Base-by-base conservation (phyloP, 2,888 invertebrate genomes). In the Nemurella pictetii region DNA sequence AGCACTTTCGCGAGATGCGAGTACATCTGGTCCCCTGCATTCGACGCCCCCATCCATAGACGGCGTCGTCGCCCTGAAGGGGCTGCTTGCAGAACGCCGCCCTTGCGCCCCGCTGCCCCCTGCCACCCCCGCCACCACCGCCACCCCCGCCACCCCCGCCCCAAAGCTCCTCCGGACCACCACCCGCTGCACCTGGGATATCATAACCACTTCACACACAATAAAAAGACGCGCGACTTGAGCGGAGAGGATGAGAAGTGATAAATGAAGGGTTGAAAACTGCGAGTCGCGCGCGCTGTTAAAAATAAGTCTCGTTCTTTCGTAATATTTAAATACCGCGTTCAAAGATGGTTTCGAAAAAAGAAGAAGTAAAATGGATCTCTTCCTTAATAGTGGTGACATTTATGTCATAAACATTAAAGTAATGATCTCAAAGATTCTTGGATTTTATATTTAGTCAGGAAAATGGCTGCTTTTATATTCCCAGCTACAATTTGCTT, bases 181-280 rank as follows among this genome's bases (percentile, higher is more conserved):
- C 7, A 7, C 80, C 75, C 74, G 25, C 83, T n/a, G 85, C 85
- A 85, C 85, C 85, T 85, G 85, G 85, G 74, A 20, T 27, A 85
- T 35, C 26, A 30, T 83, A 83, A 83, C 83, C 83, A 85, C 85
- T 85, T 83, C 85, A 83, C 83, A 85, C 83, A 83, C 77, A 85
- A 85, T 83, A 85, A 85, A 55, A 80, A 82, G 82, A 26, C 82
- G 26, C 82, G 55, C 26, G 55, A 20, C 55, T 26, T 26, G 72
- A 25, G 0, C 55, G n/a, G 55, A 20, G 35, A 82, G 35, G 32
- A 55, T 55, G 55, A 9, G 35, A 73, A 20, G 30, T 83, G 85
- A 83, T 85, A 85, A 85, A 85, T 85, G 85, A 85, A 85, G 85
- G 85, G 85, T 80, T 72, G 80, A 72, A 84, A 77, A 28, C 15